A percentile compares a stretch with the other conserved stretches of the same genome.
These are phyloP conservation scores for Zaprionus nigranus DNA, from an alignment of 1,140 invertebrate genomes.

Conservation along the genomic window DNA sequence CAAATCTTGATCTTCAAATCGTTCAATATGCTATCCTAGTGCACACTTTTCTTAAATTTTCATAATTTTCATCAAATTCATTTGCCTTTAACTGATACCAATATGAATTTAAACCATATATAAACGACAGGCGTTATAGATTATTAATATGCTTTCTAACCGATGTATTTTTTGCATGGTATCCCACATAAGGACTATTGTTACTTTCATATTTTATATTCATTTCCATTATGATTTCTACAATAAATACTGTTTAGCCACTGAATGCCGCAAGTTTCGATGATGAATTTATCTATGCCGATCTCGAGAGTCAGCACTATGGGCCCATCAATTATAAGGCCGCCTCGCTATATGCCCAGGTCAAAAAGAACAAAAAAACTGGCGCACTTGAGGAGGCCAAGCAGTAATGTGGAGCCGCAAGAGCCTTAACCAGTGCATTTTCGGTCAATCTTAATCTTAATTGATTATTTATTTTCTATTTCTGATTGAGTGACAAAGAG, in stretches of 20 bases:
- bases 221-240: slow-evolving; percentile 13
- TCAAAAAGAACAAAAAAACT: slow-evolving; percentile 87
- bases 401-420: slow-evolving; percentile 25
- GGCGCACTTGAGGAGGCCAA: slow-evolving; percentile 74
- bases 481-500: slow-evolving; percentile 16
- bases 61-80: slow-evolving; percentile 17
- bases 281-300: slow-evolving; percentile 94
- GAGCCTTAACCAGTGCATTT: slow-evolving; percentile 52
- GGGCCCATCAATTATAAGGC: slow-evolving; percentile 96
- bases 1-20: slow-evolving; percentile 50
- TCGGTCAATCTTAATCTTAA: slow-evolving; percentile 33
- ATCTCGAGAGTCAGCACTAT: slow-evolving; percentile 91
- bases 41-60: slow-evolving; percentile 38
- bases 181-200: background rate
- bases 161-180: slow-evolving; percentile 19
- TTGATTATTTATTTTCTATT: slow-evolving; percentile 21
- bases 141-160: slow-evolving; percentile 52
- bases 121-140: slow-evolving; percentile 57
- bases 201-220: slow-evolving; percentile 15
- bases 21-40: slow-evolving; percentile 49
- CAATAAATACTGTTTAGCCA: slow-evolving; percentile 84
- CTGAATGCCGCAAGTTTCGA: slow-evolving; percentile 86
- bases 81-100: slow-evolving; percentile 28
- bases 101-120: slow-evolving; percentile 28
- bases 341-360: slow-evolving; percentile 90